Percentiles rank a stretch among this genome's conserved stretches.
phyloP scores from a whole-genome alignment of 2,888 invertebrate genomes.

The Thecocarcelia acutangulata region DNA sequence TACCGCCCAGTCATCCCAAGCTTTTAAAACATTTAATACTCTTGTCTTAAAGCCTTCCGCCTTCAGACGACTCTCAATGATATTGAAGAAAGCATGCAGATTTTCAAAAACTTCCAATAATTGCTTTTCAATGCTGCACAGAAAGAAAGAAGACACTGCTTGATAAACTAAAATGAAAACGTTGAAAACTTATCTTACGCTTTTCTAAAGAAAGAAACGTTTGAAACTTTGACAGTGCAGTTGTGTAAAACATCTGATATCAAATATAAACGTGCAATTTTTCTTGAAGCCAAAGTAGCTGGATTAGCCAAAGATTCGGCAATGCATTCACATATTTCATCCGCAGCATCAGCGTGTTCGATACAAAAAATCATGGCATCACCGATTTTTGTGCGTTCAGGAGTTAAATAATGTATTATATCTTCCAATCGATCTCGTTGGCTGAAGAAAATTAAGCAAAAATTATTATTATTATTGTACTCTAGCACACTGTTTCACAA shows the following conservation, averaged over 20 bases:
- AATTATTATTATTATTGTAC: not conserved
- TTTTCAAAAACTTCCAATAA: conserved; percentile 89
- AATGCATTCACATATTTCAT: conserved; percentile 96
- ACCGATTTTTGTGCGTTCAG: conserved; percentile 90
- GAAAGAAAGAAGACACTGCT: not conserved
- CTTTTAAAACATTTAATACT: conserved; percentile 93
- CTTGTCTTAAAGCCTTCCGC: conserved; percentile 98
- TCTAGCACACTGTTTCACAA: not conserved
- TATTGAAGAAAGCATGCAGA: conserved; percentile 87
- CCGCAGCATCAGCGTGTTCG: conserved; percentile 98
- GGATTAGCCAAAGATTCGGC: conserved; percentile 91
- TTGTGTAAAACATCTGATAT: conserved; percentile 98
- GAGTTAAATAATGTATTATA: conserved; percentile 91
- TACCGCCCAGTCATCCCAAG: conserved; percentile 99
- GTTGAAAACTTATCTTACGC: conserved; percentile 83
- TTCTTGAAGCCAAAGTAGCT: conserved; percentile 90
- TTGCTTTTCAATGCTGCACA: conserved; percentile 89
- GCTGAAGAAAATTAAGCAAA: conserved; percentile 81
- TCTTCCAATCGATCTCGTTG: conserved; percentile 97
- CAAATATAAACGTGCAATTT: conserved; percentile 95
- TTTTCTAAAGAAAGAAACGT: conserved; percentile 95
- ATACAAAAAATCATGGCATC: conserved; percentile 99
- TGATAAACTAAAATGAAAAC: not conserved
- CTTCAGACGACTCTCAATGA: conserved; percentile 91
- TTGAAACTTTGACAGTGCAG: conserved; percentile 96